Evolutionary conservation across 2,888 invertebrate genomes (phyloP).

Genomic region (Cinara cedri): DNA sequence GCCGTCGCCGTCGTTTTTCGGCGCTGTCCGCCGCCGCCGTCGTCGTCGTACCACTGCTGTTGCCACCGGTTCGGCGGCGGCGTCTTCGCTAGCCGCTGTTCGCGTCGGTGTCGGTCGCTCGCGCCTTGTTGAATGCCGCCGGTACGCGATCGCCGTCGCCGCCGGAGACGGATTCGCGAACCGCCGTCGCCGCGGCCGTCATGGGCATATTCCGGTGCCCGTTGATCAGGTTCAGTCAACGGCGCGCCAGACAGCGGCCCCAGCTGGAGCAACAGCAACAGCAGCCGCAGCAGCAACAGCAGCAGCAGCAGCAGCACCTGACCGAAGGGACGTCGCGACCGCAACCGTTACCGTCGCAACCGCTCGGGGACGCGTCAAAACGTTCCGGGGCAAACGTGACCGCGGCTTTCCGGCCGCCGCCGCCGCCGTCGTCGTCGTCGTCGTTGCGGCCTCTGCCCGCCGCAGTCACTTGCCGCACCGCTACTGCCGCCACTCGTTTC

Average conservation of each 20-base stretch:
- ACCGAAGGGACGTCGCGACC: background rate
- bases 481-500: background rate
- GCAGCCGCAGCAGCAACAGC: background rate
- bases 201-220: constrained; percentile 54
- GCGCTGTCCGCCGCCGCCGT: constrained; percentile 2
- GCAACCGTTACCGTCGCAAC: background rate
- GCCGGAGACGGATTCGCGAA: constrained; percentile 4
- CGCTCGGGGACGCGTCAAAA: constrained; percentile 1
- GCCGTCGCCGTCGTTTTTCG: constrained; percentile 1
- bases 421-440: background rate
- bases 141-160: constrained; percentile 29
- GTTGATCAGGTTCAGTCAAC: constrained; percentile 51
- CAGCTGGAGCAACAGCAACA: background rate
- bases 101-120: background rate
- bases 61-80: background rate
- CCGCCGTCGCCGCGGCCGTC: background rate
- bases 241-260: constrained; percentile 18
- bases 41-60: background rate
- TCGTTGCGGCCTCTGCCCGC: background rate
- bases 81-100: background rate
- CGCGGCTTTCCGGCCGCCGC: background rate
- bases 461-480: background rate
- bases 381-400: background rate
- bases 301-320: too few species aligned
- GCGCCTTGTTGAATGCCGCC: constrained; percentile 47